These are phyloP conservation scores for Denticeps clupeoides DNA, from an alignment of 2,797 vertebrate species.

Conservation along the genomic window DNA sequence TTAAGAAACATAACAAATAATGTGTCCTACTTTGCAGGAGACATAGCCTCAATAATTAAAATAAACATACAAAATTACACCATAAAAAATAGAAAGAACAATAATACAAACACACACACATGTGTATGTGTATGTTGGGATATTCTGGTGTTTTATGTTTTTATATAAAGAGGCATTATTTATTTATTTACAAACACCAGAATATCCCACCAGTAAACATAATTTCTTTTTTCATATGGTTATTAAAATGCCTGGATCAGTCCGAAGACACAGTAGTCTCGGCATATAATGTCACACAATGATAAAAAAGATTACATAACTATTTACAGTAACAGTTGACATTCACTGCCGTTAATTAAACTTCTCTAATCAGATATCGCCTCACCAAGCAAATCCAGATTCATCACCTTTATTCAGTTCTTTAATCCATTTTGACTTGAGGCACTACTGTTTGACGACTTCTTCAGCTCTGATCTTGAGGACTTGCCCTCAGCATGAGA, in stretches of 20 bases:
- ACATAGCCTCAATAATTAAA: background rate
- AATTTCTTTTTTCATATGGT: background rate
- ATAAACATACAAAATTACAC: slow-evolving; percentile 6
- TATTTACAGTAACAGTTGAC: no score
- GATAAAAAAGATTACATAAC: no score
- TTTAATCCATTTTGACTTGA: slow-evolving; percentile 75
- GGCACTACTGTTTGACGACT: slow-evolving; percentile 65
- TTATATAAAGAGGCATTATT: slow-evolving; percentile 12
- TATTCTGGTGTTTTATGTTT: no score
- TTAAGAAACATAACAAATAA: slow-evolving; percentile 5
- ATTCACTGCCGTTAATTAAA: no score
- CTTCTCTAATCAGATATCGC: no score
- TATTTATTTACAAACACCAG: slow-evolving; percentile 30
- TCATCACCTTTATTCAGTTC: slow-evolving; percentile 38
- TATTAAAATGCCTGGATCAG: slow-evolving; percentile 4
- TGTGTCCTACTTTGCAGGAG: slow-evolving; percentile 6
- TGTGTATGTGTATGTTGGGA: slow-evolving; percentile 13
- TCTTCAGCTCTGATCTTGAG: slow-evolving; percentile 95
- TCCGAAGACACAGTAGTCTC: no score
- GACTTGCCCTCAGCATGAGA: slow-evolving; percentile 85
- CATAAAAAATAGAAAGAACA: slow-evolving; percentile 8
- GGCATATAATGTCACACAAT: no score
- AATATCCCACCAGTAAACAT: slow-evolving; percentile 14
- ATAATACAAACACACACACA: background rate
- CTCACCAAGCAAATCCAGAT: background rate